Evolutionary conservation across 2,888 invertebrate genomes (phyloP).

Genomic region (Drosophila cognata): DNA sequence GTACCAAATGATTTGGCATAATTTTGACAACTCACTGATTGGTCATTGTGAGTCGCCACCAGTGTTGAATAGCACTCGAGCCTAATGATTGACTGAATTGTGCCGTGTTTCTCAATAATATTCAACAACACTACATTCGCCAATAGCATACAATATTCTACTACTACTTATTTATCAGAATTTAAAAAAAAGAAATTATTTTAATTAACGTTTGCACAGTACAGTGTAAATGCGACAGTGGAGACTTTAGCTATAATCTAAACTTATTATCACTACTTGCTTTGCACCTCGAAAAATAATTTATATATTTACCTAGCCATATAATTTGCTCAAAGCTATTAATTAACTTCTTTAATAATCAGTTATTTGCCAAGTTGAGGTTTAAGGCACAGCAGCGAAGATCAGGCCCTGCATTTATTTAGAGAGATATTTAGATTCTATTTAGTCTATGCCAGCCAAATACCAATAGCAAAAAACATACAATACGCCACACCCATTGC

Average conservation of each 20-base stretch:
- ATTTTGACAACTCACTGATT: slow-evolving; percentile 29
- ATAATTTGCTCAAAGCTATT: slow-evolving; percentile 10
- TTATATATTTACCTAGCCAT: background rate
- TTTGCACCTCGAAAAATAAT: background rate
- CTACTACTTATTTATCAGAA: too few species aligned
- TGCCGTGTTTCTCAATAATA: slow-evolving; percentile 1
- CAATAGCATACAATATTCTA: background rate
- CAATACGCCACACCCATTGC: slow-evolving; percentile 7
- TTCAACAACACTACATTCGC: slow-evolving; percentile 4
- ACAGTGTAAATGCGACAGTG: background rate
- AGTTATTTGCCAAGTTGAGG: slow-evolving; percentile 9
- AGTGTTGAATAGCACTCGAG: background rate
- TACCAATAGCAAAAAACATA: slow-evolving; percentile 2
- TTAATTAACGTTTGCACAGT: background rate
- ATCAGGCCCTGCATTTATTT: background rate
- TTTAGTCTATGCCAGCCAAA: background rate
- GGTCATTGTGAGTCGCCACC: slow-evolving; percentile 26
- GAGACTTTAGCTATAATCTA: background rate
- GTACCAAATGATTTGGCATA: slow-evolving; percentile 22
- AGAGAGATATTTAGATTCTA: slow-evolving; percentile 8
- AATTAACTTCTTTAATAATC: slow-evolving; percentile 15
- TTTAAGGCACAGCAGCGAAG: slow-evolving; percentile 4
- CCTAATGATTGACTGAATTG: slow-evolving; percentile 26
- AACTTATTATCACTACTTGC: background rate
- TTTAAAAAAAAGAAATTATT: background rate